phyloP scores from a whole-genome alignment of 2,888 invertebrate genomes.

The Folsomia manolachei region DNA sequence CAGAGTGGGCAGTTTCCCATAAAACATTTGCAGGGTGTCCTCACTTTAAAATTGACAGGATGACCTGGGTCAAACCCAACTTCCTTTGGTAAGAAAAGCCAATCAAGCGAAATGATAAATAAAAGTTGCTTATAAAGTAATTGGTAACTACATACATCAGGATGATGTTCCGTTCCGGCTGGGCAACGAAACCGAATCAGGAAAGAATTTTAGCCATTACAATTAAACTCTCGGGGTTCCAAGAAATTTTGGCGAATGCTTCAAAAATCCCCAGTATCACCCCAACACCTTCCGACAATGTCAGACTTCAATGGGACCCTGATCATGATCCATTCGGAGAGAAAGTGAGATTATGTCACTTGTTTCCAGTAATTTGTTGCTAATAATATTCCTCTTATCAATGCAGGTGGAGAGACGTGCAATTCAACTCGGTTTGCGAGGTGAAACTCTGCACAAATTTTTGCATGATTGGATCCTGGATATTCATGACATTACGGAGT shows the following conservation, averaged over 20 bases:
- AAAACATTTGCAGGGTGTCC: slow-evolving; percentile 37
- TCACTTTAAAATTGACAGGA: slow-evolving; percentile 27
- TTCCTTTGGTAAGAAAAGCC: too few relatives aligned
- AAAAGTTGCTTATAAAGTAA: too few relatives aligned
- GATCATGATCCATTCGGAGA: slow-evolving; percentile 39
- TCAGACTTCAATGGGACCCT: slow-evolving; percentile 45
- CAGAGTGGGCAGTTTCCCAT: slow-evolving; percentile 21
- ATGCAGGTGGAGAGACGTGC: slow-evolving; percentile 40
- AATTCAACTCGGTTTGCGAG: slow-evolving; percentile 39
- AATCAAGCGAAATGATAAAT: too few relatives aligned
- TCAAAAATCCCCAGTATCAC: background rate
- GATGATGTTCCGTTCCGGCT: slow-evolving; percentile 45
- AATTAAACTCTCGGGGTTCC: slow-evolving; percentile 29
- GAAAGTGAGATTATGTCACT: too few relatives aligned
- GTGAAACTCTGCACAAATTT: slow-evolving; percentile 24
- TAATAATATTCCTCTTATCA: too few relatives aligned
- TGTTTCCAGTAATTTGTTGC: too few relatives aligned
- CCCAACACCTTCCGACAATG: slow-evolving; percentile 18
- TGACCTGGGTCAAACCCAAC: slow-evolving; percentile 43
- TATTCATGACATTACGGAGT: slow-evolving; percentile 36
- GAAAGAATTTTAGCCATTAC: slow-evolving; percentile 38
- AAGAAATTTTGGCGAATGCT: slow-evolving; percentile 31
- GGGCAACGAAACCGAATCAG: slow-evolving; percentile 37
- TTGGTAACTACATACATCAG: too few relatives aligned
- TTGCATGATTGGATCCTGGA: slow-evolving; percentile 32